Base-by-base conservation (phyloP, 1,140 invertebrate genomes). In the Heliconius melpomene region DNA sequence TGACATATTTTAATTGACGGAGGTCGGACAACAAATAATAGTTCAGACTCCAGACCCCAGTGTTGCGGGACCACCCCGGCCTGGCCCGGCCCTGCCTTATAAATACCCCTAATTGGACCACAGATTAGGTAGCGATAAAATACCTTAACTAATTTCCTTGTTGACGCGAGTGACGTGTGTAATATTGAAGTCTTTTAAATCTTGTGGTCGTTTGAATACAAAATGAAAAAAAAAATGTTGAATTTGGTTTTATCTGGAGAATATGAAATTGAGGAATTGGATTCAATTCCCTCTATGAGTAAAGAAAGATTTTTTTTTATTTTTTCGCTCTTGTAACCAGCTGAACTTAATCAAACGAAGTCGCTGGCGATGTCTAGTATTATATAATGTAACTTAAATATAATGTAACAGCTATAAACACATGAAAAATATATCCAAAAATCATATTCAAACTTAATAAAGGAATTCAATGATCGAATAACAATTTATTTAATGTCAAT, bases 1-100 rank as follows among this genome's bases (percentile, higher is more conserved):
- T 86, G 88, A 89, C 88, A 89, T 87, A 32, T 79, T 86, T 77
- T 86, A 88, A 89, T 88, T 90, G 88, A 90, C 87, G 85, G 84
- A 86, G 88, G 87, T 86, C 84, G 83, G 50, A 74, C 82, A 72
- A 81, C 73, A 40, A 72, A 72, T 72, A 72, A 72, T 38, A 72
- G 77, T 54, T 72, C 72, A 74, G 70, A 70, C 78, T 36, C 32
- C 32, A 36, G 32, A 36, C 32, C 32, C 32, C 32, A 7, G 70
- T 79, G 79, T 84, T 84, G 72, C 79, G 75, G 80, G 88, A 90
- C 88, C 88, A 89, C 89, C 89, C 87, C 76, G 85, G 3, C 13
- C 40, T 2, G 0, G 29, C 29, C 57, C 29, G 29, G 77, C 87
- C 87, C 85, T 79, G 85, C 71, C 80, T 82, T 82, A 82, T 83